Conservation (phyloP, 2,797 vertebrate species). For the Philypnodon macrostomus region DNA sequence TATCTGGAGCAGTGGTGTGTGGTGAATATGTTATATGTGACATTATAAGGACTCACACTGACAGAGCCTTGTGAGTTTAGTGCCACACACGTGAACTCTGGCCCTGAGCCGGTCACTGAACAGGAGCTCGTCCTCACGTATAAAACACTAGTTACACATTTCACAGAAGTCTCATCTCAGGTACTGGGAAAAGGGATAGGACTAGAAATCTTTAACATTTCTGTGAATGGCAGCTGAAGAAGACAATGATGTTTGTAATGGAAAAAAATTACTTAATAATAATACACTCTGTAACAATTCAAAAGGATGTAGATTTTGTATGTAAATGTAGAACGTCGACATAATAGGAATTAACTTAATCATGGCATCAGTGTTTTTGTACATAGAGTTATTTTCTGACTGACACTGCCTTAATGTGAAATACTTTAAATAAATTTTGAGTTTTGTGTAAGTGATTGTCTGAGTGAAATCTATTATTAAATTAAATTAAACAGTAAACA, state of each 20-base stretch:
- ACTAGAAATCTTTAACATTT: slow-evolving; percentile 6
- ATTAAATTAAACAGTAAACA: no score
- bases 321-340: no score
- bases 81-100: slow-evolving; percentile 9
- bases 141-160: slow-evolving; percentile 3
- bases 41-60: neutral
- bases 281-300: neutral
- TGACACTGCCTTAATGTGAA: slow-evolving; percentile 36
- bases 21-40: neutral
- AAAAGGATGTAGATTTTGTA: slow-evolving; percentile 14
- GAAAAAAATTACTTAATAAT: slow-evolving; percentile 1
- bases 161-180: slow-evolving; percentile 6
- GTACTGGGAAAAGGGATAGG: slow-evolving; percentile 1
- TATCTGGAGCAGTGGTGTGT: neutral
- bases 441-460: slow-evolving; percentile 13
- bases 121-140: neutral
- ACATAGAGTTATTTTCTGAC: slow-evolving; percentile 11
- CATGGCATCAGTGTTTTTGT: slow-evolving; percentile 1
- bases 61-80: slow-evolving; percentile 7
- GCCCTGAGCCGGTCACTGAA: neutral
- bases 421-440: slow-evolving; percentile 46
- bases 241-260: slow-evolving; percentile 4
- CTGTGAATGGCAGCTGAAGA: slow-evolving; percentile 10
- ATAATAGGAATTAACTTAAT: slow-evolving; percentile 8
- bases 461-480: no score